phyloP scores from a whole-genome alignment of 2,113 vertebrate species.

The Hystrix cristata region DNA sequence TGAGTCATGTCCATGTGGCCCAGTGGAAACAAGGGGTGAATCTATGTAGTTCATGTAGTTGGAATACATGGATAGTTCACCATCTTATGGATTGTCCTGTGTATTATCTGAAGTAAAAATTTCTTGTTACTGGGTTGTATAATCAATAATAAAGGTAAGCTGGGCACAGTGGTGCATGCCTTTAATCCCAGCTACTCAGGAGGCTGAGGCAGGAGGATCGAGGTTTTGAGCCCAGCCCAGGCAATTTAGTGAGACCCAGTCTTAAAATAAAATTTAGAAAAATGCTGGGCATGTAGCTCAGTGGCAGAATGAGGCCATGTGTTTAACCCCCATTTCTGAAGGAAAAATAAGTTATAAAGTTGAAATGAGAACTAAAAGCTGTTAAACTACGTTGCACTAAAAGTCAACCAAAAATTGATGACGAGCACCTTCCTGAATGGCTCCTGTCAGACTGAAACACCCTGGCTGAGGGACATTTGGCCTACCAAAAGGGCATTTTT shows the following conservation, averaged over 20 bases:
- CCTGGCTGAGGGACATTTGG: background rate
- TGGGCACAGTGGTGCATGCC: background rate
- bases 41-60: background rate
- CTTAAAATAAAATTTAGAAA: background rate
- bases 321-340: background rate
- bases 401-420: background rate
- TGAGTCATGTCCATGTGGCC: conserved; percentile 51
- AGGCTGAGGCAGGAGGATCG: background rate
- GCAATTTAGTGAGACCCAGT: background rate
- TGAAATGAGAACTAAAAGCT: background rate
- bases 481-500: background rate
- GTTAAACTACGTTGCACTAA: background rate
- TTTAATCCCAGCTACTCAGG: background rate
- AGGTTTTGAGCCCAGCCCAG: background rate
- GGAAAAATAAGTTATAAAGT: background rate
- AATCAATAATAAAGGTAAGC: background rate
- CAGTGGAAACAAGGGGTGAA: background rate
- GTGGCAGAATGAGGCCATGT: background rate
- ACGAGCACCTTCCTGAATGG: background rate
- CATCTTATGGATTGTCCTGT: background rate
- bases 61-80: background rate
- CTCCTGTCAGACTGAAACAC: background rate
- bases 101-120: background rate
- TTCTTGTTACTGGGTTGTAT: background rate
- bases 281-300: background rate